Base-by-base conservation (phyloP, 2,888 invertebrate genomes). In the Anagyrus pseudococci region DNA sequence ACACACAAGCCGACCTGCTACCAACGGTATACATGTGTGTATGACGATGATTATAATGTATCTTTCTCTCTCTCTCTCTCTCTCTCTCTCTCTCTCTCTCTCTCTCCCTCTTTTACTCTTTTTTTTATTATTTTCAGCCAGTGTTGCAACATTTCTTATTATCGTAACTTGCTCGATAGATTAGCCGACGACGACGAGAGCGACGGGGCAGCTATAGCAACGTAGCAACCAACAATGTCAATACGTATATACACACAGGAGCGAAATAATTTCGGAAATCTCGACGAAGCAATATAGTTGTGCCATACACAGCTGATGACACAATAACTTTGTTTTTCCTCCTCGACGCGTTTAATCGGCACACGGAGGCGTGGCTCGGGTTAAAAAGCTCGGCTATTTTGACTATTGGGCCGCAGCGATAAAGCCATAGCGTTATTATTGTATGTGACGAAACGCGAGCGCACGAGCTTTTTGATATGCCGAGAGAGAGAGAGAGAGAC, bases 121-220 rank as follows among this genome's bases (percentile, higher is more conserved):
- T 29, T 29, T 58, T 58, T 54, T 58, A 63, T 63, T 58, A 54
- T 54, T 58, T 44, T 26, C 17, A 43, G 25, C 23, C 46, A n/a
- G 13, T 37, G 49, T 50, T 29, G 58, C 52, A 57, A 62, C 20
- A 22, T 17, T 43, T 33, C 10, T 46, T 13, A 19, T 26, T 58
- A 43, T 46, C 44, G 37, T 7, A 3, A 6, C n/a, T 22, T 29
- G 8, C 33, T 37, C 33, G 33, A 29, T 29, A 29, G 10, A 37
- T 2, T 37, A 37, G 33, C 33, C 33, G 33, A 37, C 15, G 29
- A n/a, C n/a, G n/a, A n/a, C n/a, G n/a, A n/a, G n/a, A n/a, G n/a
- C n/a, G n/a, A n/a, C n/a, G n/a, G n/a, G 6, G 29, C 29, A 10
- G 10, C 29, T 29, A 10, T 29, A 29, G 10, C 4, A 15, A 37